These are phyloP conservation scores for Elgaria multicarinata DNA, from an alignment of 2,113 vertebrate species.

Conservation along the genomic window DNA sequence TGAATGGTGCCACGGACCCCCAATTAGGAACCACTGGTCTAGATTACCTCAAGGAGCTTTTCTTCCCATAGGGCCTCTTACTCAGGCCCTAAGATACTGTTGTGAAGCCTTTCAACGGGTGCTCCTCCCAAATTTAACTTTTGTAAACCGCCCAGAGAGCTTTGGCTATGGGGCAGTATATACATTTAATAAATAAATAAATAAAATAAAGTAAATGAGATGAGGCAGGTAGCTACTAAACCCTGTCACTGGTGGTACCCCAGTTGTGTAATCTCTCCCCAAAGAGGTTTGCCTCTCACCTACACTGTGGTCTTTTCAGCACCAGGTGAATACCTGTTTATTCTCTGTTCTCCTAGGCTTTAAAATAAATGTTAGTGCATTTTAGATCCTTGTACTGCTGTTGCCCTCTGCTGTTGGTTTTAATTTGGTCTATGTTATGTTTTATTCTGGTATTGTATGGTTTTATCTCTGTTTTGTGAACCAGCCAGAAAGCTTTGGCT, in stretches of 20 bases:
- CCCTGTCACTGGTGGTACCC: not conserved
- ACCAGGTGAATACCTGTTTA: not conserved
- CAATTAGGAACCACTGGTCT: too few relatives aligned
- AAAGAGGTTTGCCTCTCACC: not conserved
- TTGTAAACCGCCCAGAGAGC: too few relatives aligned
- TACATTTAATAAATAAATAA: too few relatives aligned
- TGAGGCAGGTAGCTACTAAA: not conserved
- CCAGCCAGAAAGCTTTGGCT: not conserved
- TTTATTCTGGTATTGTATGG: not conserved
- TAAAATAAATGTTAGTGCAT: not conserved
- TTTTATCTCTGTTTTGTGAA: not conserved
- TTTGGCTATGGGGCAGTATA: too few relatives aligned
- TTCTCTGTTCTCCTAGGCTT: too few relatives aligned
- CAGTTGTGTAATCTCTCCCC: not conserved
- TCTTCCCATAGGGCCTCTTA: too few relatives aligned
- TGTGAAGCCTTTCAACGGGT: too few relatives aligned
- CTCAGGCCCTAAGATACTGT: too few relatives aligned
- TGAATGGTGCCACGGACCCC: too few relatives aligned
- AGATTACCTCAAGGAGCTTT: too few relatives aligned
- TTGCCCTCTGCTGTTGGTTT: not conserved
- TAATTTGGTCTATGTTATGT: not conserved
- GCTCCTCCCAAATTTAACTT: not conserved
- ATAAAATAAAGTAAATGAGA: too few relatives aligned
- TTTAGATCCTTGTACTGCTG: not conserved
- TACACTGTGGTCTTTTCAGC: not conserved